Evolutionary conservation across 1,140 invertebrate genomes (phyloP).

Genomic region (Chelonus insularis): DNA sequence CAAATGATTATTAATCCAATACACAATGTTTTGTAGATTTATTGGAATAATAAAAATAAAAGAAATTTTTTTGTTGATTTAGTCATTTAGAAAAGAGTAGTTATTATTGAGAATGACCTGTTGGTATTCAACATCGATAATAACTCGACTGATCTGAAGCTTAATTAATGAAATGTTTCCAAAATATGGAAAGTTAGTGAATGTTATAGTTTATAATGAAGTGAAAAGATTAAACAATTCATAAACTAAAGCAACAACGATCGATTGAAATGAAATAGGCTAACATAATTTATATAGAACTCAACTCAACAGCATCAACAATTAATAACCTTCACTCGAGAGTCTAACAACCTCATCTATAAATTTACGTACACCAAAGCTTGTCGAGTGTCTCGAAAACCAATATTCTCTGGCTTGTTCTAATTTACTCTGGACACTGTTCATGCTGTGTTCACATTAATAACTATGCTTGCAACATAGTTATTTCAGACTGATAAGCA

Average conservation of each 20-base stretch:
- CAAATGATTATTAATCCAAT: too few species aligned
- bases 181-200: too few species aligned
- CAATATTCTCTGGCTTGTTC: conserved; percentile 2
- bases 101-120: too few species aligned
- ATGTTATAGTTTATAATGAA: too few species aligned
- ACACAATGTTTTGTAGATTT: too few species aligned
- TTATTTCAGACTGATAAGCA: background rate
- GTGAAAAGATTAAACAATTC: background rate
- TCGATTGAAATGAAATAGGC: conserved; percentile 1
- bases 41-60: too few species aligned
- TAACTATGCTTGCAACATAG: background rate
- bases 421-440: background rate
- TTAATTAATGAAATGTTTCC: too few species aligned
- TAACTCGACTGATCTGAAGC: too few species aligned
- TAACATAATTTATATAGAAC: conserved; percentile 17
- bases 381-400: background rate
- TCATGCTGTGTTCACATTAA: too few species aligned
- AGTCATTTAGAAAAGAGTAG: too few species aligned
- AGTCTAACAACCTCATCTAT: background rate
- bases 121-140: too few species aligned
- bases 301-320: background rate
- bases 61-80: too few species aligned
- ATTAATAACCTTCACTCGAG: conserved; percentile 14
- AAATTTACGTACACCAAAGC: background rate
- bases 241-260: background rate